Conservation (phyloP, 30 jellyfish, hydroid and myxozoan species). For the Aurelia sp. region DNA sequence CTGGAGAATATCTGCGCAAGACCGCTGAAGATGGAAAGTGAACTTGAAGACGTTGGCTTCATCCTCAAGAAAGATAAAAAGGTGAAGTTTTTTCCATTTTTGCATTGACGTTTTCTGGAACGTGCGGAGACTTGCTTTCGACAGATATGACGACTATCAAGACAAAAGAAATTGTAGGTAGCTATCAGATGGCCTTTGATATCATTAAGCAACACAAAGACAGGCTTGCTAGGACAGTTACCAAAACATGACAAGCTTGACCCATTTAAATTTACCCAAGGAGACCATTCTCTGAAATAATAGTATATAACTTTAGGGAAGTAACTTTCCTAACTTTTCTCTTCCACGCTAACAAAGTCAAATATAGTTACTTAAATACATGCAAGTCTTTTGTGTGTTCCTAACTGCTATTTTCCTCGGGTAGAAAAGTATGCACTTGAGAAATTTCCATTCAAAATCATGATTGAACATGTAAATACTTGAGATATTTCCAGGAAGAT, state of each 20-base stretch:
- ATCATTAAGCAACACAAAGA: too few species aligned
- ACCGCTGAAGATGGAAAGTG: neutral
- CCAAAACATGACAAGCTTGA: too few species aligned
- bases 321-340: neutral
- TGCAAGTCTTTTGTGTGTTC: constrained; percentile 10
- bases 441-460: too few species aligned
- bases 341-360: neutral
- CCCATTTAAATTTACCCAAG: too few species aligned
- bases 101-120: constrained; percentile 26
- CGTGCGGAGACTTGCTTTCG: constrained; percentile 11
- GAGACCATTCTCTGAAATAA: neutral
- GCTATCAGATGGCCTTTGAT: too few species aligned
- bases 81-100: constrained; percentile 67
- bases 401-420: neutral
- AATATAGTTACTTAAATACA: too few species aligned
- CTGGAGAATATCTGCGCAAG: too few species aligned
- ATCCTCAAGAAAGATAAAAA: constrained; percentile 16
- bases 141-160: neutral
- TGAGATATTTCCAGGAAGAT: too few species aligned
- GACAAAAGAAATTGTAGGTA: too few species aligned
- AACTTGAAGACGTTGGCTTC: neutral
- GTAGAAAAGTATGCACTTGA: too few species aligned
- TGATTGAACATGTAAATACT: too few species aligned
- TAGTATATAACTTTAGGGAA: neutral
- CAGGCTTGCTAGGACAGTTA: too few species aligned